These are phyloP conservation scores for Halictus quadricinctus DNA, from an alignment of 2,888 invertebrate species.

Conservation along the genomic window DNA sequence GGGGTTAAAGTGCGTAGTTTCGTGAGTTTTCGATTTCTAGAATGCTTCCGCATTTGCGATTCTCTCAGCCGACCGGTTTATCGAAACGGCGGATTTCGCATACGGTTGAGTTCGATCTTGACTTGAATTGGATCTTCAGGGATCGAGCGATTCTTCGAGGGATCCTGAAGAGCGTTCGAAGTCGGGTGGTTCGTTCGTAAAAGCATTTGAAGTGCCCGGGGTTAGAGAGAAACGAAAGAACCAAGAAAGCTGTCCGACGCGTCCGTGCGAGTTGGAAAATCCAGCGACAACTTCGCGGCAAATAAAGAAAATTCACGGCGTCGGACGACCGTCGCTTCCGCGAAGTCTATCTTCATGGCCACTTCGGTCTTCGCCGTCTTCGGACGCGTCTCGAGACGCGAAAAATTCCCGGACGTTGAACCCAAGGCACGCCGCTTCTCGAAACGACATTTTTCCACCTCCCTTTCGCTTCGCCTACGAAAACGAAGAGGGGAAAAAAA, in stretches of 20 bases:
- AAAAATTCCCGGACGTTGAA: slow-evolving; percentile 72
- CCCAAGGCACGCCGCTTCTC: slow-evolving; percentile 46
- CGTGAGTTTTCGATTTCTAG: background rate
- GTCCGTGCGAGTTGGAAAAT: background rate
- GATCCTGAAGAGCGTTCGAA: background rate
- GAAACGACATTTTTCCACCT: slow-evolving; percentile 31
- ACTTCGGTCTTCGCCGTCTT: slow-evolving; percentile 46
- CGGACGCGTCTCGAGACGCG: slow-evolving; percentile 69
- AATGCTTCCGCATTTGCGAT: background rate
- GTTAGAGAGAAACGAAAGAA: background rate
- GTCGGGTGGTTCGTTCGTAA: background rate
- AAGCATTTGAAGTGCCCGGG: background rate
- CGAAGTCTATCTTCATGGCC: slow-evolving; percentile 34
- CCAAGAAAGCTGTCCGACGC: background rate
- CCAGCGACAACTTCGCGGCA: background rate
- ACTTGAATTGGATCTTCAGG: background rate
- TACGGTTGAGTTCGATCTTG: background rate
- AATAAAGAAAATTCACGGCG: slow-evolving; percentile 36
- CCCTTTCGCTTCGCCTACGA: slow-evolving; percentile 18
- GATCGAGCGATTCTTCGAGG: background rate
- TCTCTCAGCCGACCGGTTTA: background rate
- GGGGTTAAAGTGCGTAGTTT: background rate
- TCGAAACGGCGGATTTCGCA: background rate
- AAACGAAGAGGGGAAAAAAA: background rate
- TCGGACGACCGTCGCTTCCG: slow-evolving; percentile 12